Percentiles rank a stretch among this genome's conserved stretches.
These are phyloP conservation scores for Shinisaurus crocodilurus DNA, from an alignment of 2,113 vertebrate genomes.

Conservation along the genomic window DNA sequence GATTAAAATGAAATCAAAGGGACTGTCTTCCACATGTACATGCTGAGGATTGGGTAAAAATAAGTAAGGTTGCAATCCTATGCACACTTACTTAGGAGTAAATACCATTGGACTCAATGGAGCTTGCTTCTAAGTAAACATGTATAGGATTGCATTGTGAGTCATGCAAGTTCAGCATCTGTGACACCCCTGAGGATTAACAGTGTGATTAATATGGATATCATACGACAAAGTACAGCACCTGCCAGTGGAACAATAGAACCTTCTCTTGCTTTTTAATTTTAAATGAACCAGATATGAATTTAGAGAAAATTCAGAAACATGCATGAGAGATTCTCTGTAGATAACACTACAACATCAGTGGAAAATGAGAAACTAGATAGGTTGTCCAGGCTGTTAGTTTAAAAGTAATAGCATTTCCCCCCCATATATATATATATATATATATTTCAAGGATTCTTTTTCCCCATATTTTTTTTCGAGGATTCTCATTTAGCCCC, in stretches of 20 bases:
- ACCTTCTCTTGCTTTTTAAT: not conserved
- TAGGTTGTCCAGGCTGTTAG: not conserved
- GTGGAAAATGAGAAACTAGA: not conserved
- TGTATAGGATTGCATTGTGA: not conserved
- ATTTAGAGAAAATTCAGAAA: not conserved
- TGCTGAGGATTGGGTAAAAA: too few relatives aligned
- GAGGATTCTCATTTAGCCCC: not conserved
- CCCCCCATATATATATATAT: constrained; percentile 22
- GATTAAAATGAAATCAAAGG: not conserved
- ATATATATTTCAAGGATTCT: constrained; percentile 14
- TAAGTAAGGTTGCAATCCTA: too few relatives aligned
- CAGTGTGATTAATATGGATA: not conserved
- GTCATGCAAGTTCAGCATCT: not conserved
- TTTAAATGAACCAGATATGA: not conserved
- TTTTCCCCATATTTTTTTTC: constrained; percentile 22
- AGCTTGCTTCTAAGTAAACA: not conserved
- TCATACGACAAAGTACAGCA: not conserved
- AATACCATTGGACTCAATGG: too few relatives aligned
- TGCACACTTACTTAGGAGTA: too few relatives aligned
- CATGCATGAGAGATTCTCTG: not conserved
- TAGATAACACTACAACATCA: not conserved
- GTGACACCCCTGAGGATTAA: not conserved
- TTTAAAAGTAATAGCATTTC: not conserved
- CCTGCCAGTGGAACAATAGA: not conserved
- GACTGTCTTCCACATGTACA: too few relatives aligned